phyloP scores from a whole-genome alignment of 2,113 vertebrate species.

The Lepidothrix coronata region DNA sequence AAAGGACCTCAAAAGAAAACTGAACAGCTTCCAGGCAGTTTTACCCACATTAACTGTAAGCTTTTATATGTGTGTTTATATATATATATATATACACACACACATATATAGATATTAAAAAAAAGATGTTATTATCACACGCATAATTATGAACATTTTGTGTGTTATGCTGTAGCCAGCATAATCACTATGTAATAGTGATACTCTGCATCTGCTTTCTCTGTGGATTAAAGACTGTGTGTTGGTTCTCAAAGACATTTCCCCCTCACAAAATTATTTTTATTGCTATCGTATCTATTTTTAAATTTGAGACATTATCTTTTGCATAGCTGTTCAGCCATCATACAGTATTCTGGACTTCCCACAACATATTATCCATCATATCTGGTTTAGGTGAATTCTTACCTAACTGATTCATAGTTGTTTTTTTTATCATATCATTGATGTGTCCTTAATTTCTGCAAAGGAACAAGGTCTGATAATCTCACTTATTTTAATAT shows the following conservation, averaged over 20 bases:
- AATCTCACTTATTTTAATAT: not conserved
- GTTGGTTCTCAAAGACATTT: not conserved
- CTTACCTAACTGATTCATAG: not conserved
- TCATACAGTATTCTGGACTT: not conserved
- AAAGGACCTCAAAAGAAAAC: not conserved
- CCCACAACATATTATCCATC: not conserved
- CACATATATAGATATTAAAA: not conserved
- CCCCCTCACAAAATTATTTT: not conserved
- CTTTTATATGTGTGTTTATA: not conserved
- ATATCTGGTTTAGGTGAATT: not conserved
- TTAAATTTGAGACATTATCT: not conserved
- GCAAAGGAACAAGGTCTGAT: not conserved
- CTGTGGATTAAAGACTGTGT: not conserved
- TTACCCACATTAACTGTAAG: not conserved
- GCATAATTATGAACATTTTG: not conserved
- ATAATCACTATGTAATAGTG: no score
- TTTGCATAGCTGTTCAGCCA: not conserved
- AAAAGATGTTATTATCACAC: not conserved
- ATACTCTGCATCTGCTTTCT: not conserved
- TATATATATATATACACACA: accelerated
- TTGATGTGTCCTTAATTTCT: not conserved
- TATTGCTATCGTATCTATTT: not conserved
- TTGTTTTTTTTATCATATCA: not conserved
- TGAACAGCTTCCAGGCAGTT: not conserved
- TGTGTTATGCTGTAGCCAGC: not conserved